phyloP scores from a whole-genome alignment of 2,888 invertebrate species.

The Agrochola macilenta region DNA sequence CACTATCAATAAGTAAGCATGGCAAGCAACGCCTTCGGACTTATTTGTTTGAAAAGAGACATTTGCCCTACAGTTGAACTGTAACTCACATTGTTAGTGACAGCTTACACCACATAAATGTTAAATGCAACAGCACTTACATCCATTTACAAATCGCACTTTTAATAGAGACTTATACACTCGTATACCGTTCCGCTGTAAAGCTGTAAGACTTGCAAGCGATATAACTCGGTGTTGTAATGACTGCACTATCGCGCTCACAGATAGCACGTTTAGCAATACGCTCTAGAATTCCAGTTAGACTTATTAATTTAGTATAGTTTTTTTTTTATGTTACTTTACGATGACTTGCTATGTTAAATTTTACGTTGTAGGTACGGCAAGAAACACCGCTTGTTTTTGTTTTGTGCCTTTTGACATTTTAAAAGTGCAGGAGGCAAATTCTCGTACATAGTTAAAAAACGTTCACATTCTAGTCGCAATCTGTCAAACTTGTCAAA shows the following conservation, averaged over 20 bases:
- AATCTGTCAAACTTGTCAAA: too few species aligned
- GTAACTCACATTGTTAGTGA: neutral
- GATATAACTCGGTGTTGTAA: conserved; percentile 40
- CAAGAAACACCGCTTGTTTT: neutral
- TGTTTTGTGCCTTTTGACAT: neutral
- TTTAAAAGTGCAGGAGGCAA: neutral
- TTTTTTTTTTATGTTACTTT: neutral
- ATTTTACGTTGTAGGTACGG: neutral
- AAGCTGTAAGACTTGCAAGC: conserved; percentile 23
- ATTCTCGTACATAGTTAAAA: too few species aligned
- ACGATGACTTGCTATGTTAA: neutral
- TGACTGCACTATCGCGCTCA: conserved; percentile 26
- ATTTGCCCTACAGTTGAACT: neutral
- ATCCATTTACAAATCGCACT: conserved; percentile 29
- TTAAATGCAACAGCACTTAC: neutral
- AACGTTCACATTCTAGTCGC: too few species aligned
- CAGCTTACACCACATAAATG: neutral
- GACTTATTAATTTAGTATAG: conserved; percentile 11
- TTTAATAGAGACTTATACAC: conserved; percentile 3
- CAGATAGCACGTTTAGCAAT: conserved; percentile 50
- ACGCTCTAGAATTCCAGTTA: conserved; percentile 45
- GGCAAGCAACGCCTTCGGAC: too few species aligned
- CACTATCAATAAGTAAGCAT: neutral
- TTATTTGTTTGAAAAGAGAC: neutral
- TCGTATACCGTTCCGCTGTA: conserved; percentile 21